Conservation (phyloP, 2,113 vertebrate species). For the Eclectus roratus region DNA sequence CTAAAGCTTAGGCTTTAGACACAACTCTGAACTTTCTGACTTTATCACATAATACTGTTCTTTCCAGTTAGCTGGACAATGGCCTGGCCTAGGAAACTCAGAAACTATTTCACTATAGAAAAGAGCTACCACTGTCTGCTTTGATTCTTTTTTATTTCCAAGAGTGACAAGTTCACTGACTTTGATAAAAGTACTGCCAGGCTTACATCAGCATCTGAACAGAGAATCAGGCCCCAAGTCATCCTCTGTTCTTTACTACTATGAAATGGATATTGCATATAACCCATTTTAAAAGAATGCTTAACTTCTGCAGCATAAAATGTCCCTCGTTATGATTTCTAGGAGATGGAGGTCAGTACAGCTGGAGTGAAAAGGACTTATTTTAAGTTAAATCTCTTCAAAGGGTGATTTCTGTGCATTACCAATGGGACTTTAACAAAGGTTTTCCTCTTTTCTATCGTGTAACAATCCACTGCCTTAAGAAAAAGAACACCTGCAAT, state of each 20-base stretch:
- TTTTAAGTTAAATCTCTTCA: slow-evolving; percentile 33
- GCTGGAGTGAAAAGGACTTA: slow-evolving; percentile 18
- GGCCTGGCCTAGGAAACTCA: not conserved
- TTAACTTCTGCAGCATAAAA: slow-evolving; percentile 21
- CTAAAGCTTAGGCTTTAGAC: not conserved
- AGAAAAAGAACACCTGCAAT: slow-evolving; percentile 28
- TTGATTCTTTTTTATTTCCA: not conserved
- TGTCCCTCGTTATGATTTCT: not conserved
- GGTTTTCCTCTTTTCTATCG: not conserved
- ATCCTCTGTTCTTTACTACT: not conserved
- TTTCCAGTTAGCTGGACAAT: not conserved
- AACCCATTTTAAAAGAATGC: slow-evolving; percentile 32
- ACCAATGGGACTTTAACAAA: slow-evolving; percentile 12
- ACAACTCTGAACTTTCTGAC: not conserved
- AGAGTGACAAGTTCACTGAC: not conserved
- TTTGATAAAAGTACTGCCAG: slow-evolving; percentile 23
- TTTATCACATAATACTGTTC: not conserved
- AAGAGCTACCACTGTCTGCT: not conserved
- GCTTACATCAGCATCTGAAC: not conserved
- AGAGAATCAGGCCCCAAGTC: not conserved
- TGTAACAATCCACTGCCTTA: not conserved
- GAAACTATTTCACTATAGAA: not conserved
- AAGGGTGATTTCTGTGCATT: not conserved
- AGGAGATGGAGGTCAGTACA: not conserved
- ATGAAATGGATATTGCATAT: slow-evolving; percentile 9